Evolutionary conservation across 2,888 invertebrate genomes (phyloP).

Genomic region (Malthinus flaveolus): DNA sequence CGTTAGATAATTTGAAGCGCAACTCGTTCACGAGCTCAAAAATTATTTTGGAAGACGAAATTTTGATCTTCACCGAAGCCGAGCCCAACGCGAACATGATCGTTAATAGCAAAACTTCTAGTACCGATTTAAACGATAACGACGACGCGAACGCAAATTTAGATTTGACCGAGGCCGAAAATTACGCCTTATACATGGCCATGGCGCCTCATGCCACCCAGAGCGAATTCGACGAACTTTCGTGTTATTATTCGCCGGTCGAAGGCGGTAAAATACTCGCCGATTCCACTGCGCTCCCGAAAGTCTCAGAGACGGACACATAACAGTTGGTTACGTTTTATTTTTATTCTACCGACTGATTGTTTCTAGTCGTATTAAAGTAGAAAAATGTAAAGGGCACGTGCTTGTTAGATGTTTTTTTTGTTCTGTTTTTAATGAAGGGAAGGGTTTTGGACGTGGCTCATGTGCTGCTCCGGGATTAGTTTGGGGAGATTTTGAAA

Average conservation of each 20-base stretch:
- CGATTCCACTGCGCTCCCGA: slow-evolving; percentile 21
- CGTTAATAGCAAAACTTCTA: slow-evolving; percentile 18
- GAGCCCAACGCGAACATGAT: not conserved
- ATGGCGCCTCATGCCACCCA: slow-evolving; percentile 84
- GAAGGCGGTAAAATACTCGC: slow-evolving; percentile 73
- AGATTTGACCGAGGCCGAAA: slow-evolving; percentile 84
- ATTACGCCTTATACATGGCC: slow-evolving; percentile 84
- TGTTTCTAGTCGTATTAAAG: not conserved
- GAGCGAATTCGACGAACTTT: slow-evolving; percentile 87
- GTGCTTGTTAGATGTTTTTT: too few relatives aligned
- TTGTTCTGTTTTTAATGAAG: too few relatives aligned
- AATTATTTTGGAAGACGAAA: not conserved
- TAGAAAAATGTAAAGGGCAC: not conserved
- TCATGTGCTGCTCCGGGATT: too few relatives aligned
- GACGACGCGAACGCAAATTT: slow-evolving; percentile 54
- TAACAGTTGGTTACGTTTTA: slow-evolving; percentile 15
- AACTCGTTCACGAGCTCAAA: slow-evolving; percentile 31
- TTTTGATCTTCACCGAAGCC: slow-evolving; percentile 16
- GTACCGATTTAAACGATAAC: slow-evolving; percentile 26
- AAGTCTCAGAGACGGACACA: slow-evolving; percentile 18
- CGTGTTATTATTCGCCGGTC: slow-evolving; percentile 83
- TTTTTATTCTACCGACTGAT: slow-evolving; percentile 7
- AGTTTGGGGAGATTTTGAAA: too few relatives aligned
- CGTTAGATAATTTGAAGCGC: slow-evolving; percentile 37
- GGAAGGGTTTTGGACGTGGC: too few relatives aligned